Evolutionary conservation across 2,113 vertebrate genomes (phyloP).

Genomic region (Sapayoa aenigma): DNA sequence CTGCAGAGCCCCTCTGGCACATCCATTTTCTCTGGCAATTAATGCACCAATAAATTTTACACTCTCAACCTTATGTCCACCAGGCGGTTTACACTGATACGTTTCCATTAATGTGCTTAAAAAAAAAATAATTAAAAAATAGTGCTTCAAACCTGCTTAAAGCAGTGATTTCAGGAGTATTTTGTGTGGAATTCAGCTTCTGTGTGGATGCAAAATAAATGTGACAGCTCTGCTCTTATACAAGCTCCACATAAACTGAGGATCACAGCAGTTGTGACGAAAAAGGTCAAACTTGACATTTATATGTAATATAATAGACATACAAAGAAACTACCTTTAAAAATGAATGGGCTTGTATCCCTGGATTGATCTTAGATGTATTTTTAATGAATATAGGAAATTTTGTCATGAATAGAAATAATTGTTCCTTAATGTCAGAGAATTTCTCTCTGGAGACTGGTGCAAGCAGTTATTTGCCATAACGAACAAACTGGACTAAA

Average conservation of each 20-base stretch:
- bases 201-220: background rate
- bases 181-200: background rate
- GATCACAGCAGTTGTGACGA: background rate
- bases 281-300: background rate
- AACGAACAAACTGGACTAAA: background rate
- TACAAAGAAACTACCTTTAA: background rate
- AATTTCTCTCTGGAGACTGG: background rate
- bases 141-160: background rate
- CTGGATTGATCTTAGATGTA: background rate
- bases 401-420: background rate
- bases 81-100: accelerated
- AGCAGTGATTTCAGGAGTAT: background rate
- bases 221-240: background rate
- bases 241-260: background rate
- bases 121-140: background rate
- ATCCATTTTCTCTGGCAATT: background rate
- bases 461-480: background rate
- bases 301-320: background rate
- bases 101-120: accelerated
- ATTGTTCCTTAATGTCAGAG: background rate
- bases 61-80: background rate
- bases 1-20: background rate
- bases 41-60: background rate
- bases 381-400: background rate
- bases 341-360: background rate